Evolutionary conservation across 30 jellyfish, hydroid and myxozoan genomes (phyloP).

Genomic region (Hydractinia symbiolongicarpus): DNA sequence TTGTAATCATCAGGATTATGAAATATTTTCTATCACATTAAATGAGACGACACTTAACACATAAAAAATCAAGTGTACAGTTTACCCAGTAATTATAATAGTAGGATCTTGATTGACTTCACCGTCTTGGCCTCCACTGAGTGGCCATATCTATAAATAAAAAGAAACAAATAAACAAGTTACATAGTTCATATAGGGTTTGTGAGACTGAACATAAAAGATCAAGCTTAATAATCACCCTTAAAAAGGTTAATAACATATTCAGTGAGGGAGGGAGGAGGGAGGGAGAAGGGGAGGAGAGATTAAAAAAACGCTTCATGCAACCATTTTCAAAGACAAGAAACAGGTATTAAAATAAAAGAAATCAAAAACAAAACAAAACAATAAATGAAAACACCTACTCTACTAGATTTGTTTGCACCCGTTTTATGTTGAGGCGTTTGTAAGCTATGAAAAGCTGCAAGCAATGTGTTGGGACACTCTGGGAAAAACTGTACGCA

Average conservation of each 20-base stretch:
- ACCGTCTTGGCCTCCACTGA: slow-evolving; percentile 89
- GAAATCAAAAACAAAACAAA: slow-evolving; percentile 21
- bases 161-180: neutral
- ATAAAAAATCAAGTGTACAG: neutral
- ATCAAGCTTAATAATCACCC: neutral
- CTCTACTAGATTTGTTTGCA: slow-evolving; percentile 20
- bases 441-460: slow-evolving; percentile 56
- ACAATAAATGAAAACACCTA: neutral
- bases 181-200: neutral
- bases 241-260: neutral
- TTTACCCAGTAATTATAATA: slow-evolving; percentile 83
- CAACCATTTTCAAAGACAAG: neutral
- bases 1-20: too few relatives aligned
- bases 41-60: too few relatives aligned
- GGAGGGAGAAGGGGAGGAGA: too few relatives aligned
- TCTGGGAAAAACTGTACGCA: slow-evolving; percentile 86
- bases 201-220: too few relatives aligned
- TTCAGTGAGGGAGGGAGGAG: neutral
- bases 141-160: slow-evolving; percentile 69
- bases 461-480: slow-evolving; percentile 82
- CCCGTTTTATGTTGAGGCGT: neutral
- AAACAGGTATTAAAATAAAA: slow-evolving; percentile 44
- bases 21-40: too few relatives aligned
- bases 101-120: slow-evolving; percentile 63
- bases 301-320: too few relatives aligned